Base-by-base conservation (phyloP, 2,888 invertebrate species). In the Aporophyla nigra region DNA sequence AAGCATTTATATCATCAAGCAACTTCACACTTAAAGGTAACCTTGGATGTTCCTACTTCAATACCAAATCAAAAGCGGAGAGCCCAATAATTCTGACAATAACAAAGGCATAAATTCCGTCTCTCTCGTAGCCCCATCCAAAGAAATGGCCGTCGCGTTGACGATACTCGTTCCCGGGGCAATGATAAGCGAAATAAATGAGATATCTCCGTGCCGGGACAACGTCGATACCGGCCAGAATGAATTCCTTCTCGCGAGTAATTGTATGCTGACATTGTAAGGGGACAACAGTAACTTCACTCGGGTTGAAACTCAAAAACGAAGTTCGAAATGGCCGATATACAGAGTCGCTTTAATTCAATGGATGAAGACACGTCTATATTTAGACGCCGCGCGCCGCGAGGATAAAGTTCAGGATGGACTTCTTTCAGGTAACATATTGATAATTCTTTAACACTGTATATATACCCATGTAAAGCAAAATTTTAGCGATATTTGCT, bases 171-270 rank as follows among this genome's bases (percentile, higher is more conserved):
- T 91, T 91, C 91, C 91, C 88, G 90, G 90, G 90, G 91, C 92
- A 93, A 91, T 93, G 94, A 94, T 94, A 94, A 93, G 93, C 92
- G 91, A 92, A 93, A 93, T 93, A 93, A 94, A 94, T 93, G 94
- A 93, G 94, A 93, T 93, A 94, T 93, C 93, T 92, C 89, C 90
- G 88, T 82, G 88, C 84, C 81, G 88, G 88, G 89, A 90, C 89
- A 88, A 78, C 90, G 88, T 90, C 92, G 91, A 93, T 93, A 90
- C 89, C 84, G 86, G 72, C 80, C 86, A 82, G 76, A 82, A 89
- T 87, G 91, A 89, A 89, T 90, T 91, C 86, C 88, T 86, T 77
- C 79, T 81, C 78, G 81, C 79, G 87, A 86, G 82, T 87, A 87
- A 89, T 90, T 88, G 87, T 88, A 85, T 70, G 65, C 71, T 72